phyloP scores from a whole-genome alignment of 2,888 invertebrate species.

The Unio pictorum region DNA sequence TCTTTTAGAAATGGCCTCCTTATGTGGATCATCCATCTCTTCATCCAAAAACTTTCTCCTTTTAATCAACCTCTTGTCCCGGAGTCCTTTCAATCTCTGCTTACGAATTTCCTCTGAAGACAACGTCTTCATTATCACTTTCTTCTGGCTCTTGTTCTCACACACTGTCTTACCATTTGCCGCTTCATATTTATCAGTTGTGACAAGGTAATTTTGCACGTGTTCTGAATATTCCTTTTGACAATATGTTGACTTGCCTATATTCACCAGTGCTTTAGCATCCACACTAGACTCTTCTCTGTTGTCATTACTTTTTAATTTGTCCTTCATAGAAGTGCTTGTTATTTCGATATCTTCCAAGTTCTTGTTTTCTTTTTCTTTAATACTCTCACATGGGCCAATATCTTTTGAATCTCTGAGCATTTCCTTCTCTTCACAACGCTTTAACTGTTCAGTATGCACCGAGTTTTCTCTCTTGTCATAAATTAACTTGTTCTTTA shows the following conservation, averaged over 20 bases:
- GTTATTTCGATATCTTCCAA: not conserved
- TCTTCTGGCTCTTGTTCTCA: conserved; percentile 1
- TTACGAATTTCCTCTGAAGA: conserved; percentile 15
- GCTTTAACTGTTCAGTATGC: no score
- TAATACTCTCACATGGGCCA: conserved; percentile 3
- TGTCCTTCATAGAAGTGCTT: not conserved
- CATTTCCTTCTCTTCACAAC: no score
- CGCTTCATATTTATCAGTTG: conserved; percentile 1
- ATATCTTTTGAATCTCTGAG: not conserved
- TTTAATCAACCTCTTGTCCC: conserved; percentile 23
- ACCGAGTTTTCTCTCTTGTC: no score
- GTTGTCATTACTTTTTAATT: not conserved
- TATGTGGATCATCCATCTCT: conserved; percentile 12
- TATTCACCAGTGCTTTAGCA: not conserved
- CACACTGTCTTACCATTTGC: conserved; percentile 6
- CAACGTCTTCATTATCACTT: conserved; percentile 5
- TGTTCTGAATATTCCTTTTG: not conserved
- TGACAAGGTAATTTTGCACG: not conserved
- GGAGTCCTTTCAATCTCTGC: conserved; percentile 11
- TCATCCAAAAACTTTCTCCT: conserved; percentile 23
- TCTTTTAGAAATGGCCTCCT: not conserved
- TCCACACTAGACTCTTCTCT: not conserved
- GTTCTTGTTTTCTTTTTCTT: conserved; percentile 5
- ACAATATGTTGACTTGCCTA: not conserved
- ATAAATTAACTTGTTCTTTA: no score